phyloP scores from a whole-genome alignment of 2,888 invertebrate genomes.

The Chrysina gloriosa region DNA sequence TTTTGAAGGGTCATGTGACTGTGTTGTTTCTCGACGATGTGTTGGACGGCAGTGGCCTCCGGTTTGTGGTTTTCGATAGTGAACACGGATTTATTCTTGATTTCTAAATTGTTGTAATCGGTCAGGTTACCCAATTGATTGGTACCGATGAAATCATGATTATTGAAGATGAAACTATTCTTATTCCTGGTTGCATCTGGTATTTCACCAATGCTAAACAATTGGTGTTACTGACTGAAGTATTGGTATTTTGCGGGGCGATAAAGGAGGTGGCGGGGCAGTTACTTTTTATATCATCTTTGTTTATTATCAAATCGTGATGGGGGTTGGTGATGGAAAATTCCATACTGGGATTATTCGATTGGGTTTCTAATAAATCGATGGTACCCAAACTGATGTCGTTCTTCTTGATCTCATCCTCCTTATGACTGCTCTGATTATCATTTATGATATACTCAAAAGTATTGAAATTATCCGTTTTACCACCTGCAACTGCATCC shows the following conservation, averaged over 20 bases:
- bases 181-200: constrained; percentile 32
- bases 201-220: constrained; percentile 39
- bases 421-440: not conserved
- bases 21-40: constrained; percentile 14
- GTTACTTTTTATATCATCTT: not conserved
- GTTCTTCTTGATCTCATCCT: not conserved
- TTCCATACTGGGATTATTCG: constrained; percentile 5
- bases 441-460: constrained; percentile 10
- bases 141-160: not conserved
- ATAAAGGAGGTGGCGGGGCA: not conserved
- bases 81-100: constrained; percentile 14
- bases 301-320: constrained; percentile 11
- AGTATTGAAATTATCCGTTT: not conserved
- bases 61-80: not conserved
- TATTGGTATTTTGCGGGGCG: not conserved
- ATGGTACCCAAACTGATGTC: not conserved
- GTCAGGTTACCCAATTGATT: constrained; percentile 17
- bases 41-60: not conserved
- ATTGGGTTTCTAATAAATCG: constrained; percentile 14
- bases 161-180: constrained; percentile 16
- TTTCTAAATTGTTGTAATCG: not conserved
- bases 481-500: not conserved
- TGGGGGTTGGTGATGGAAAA: not conserved
- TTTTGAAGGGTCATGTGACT: constrained; percentile 47
- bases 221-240: constrained; percentile 18